Evolutionary conservation across 2,888 invertebrate species (phyloP).

Genomic region (Augiades crinisus): DNA sequence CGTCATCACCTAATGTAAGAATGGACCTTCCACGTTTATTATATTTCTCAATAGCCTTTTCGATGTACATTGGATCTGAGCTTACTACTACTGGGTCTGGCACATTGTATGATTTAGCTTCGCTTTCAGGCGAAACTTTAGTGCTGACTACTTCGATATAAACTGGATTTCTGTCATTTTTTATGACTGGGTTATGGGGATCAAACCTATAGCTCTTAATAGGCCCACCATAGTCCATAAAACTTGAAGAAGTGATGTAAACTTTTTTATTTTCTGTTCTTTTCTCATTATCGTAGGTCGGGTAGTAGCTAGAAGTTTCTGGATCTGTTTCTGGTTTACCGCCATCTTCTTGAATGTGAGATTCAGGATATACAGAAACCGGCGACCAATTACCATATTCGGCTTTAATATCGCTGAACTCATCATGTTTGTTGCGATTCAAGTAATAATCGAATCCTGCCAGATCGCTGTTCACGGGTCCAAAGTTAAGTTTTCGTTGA

Average conservation of each 20-base stretch:
- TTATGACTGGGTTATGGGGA: constrained; percentile 73
- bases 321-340: constrained; percentile 60
- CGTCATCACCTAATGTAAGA: constrained; percentile 84
- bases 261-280: constrained; percentile 70
- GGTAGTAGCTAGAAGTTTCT: constrained; percentile 69
- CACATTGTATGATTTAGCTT: constrained; percentile 74
- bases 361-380: constrained; percentile 73
- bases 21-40: constrained; percentile 84
- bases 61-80: constrained; percentile 83
- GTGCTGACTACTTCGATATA: constrained; percentile 75
- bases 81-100: constrained; percentile 86
- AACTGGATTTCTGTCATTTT: constrained; percentile 80
- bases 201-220: constrained; percentile 72
- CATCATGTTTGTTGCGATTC: constrained; percentile 67
- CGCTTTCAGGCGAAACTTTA: constrained; percentile 64
- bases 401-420: constrained; percentile 68
- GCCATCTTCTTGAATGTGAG: constrained; percentile 71
- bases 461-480: constrained; percentile 64
- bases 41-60: constrained; percentile 72
- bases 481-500: constrained; percentile 68
- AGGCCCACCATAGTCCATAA: constrained; percentile 65
- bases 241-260: constrained; percentile 73
- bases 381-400: constrained; percentile 80
- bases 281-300: constrained; percentile 70
- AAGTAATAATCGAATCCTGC: constrained; percentile 75